These are phyloP conservation scores for Geotrypetes seraphini DNA, from an alignment of 2,797 vertebrate species.

Conservation along the genomic window DNA sequence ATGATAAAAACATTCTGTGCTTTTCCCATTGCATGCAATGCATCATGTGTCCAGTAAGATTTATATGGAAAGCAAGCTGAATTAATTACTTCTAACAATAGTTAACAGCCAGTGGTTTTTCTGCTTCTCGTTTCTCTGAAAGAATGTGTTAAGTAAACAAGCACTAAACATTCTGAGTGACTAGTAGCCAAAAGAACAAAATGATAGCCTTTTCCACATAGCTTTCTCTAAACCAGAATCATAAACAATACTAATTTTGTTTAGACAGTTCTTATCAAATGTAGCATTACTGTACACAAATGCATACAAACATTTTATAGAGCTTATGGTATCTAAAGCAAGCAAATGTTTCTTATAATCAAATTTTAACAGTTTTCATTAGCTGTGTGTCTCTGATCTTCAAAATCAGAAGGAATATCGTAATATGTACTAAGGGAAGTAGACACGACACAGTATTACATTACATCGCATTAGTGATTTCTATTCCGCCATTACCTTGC, in stretches of 20 bases:
- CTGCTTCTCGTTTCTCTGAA: constrained; percentile 26
- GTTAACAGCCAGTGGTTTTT: constrained; percentile 28
- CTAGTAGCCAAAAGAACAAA: constrained; percentile 19
- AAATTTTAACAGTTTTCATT: constrained; percentile 17
- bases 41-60: no score
- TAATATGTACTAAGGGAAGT: constrained; percentile 2
- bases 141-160: constrained; percentile 24
- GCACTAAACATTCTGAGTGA: constrained; percentile 21
- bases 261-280: constrained; percentile 33
- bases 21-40: constrained; percentile 6
- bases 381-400: constrained; percentile 16
- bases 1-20: constrained; percentile 31
- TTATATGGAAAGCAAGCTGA: constrained; percentile 27
- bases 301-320: constrained; percentile 23
- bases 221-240: constrained; percentile 17
- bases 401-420: constrained; percentile 12
- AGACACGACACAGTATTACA: constrained; percentile 3
- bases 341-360: constrained; percentile 9
- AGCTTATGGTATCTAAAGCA: constrained; percentile 14
- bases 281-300: constrained; percentile 11
- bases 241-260: constrained; percentile 29
- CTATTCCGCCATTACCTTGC: no score
- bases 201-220: constrained; percentile 6
- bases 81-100: constrained; percentile 26
- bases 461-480: no score